Evolutionary conservation across 1,140 invertebrate genomes (phyloP).

Genomic region (Drosophila simulans): DNA sequence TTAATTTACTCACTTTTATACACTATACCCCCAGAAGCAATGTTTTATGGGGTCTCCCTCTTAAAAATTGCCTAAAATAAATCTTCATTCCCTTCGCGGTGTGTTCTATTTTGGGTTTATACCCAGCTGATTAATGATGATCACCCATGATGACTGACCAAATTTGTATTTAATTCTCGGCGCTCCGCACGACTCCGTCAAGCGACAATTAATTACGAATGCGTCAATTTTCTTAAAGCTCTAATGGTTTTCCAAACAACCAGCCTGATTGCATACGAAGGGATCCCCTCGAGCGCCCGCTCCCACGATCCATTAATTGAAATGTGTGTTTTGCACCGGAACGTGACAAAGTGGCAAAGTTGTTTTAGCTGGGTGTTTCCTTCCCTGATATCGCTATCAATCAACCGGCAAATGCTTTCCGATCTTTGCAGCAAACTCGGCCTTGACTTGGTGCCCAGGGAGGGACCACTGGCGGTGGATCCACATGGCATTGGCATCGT

Average conservation of each 20-base stretch:
- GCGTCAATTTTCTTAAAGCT: slow-evolving; percentile 65
- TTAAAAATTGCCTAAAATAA: slow-evolving; percentile 3
- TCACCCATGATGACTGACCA: slow-evolving; percentile 63
- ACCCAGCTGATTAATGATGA: slow-evolving; percentile 65
- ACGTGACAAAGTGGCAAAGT: slow-evolving; percentile 70
- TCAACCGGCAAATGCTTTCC: slow-evolving; percentile 28
- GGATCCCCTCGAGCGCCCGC: slow-evolving; percentile 3
- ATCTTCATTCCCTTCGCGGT: slow-evolving; percentile 10
- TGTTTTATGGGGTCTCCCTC: neutral
- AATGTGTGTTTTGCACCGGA: slow-evolving; percentile 18
- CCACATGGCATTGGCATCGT: slow-evolving; percentile 94
- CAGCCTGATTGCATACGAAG: slow-evolving; percentile 29
- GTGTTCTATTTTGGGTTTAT: slow-evolving; percentile 53
- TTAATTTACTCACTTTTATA: too few species aligned
- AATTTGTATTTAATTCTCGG: slow-evolving; percentile 70
- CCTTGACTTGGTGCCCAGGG: slow-evolving; percentile 94
- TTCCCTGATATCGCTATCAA: slow-evolving; percentile 39
- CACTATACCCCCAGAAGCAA: neutral
- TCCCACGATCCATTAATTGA: slow-evolving; percentile 39
- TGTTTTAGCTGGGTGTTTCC: slow-evolving; percentile 56
- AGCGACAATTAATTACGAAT: slow-evolving; percentile 71
- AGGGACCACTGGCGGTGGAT: slow-evolving; percentile 94
- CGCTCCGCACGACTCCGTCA: slow-evolving; percentile 54
- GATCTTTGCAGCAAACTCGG: slow-evolving; percentile 93
- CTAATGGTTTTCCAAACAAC: slow-evolving; percentile 45